Percentiles rank a stretch among this genome's conserved stretches.
These are phyloP conservation scores for Rhodophaea formosa DNA, from an alignment of 2,888 invertebrate species.

Conservation along the genomic window DNA sequence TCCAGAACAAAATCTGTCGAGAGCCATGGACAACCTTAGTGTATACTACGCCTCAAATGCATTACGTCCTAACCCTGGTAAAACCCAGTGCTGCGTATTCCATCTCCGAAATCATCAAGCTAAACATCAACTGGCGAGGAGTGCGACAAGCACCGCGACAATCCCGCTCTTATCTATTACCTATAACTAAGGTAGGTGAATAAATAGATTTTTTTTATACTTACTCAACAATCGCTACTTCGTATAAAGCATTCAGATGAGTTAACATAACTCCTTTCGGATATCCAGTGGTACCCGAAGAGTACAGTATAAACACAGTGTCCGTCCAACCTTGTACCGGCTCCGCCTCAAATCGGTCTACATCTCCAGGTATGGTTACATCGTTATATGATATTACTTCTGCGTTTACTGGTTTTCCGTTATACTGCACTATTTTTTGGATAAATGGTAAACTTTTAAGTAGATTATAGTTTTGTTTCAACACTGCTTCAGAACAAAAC, in stretches of 20 bases:
- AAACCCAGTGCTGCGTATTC: no score
- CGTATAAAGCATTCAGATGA: constrained; percentile 73
- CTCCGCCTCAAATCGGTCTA: constrained; percentile 35
- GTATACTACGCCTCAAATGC: no score
- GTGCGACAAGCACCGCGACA: no score
- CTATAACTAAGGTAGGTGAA: no score
- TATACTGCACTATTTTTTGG: constrained; percentile 82
- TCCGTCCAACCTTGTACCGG: constrained; percentile 45
- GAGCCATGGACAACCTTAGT: no score
- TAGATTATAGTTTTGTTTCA: constrained; percentile 35
- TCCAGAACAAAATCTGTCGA: no score
- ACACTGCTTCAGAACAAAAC: constrained; percentile 74
- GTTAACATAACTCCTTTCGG: constrained; percentile 89
- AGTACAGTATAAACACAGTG: constrained; percentile 73
- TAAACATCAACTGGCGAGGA: no score
- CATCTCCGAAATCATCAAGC: no score
- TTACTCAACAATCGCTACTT: constrained; percentile 73
- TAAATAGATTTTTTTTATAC: neutral
- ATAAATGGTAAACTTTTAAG: constrained; percentile 33
- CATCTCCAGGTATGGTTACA: constrained; percentile 30
- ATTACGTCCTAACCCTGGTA: no score
- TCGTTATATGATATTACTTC: constrained; percentile 33
- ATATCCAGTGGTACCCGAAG: constrained; percentile 88
- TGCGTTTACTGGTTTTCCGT: constrained; percentile 68
- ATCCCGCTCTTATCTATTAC: no score